These are phyloP conservation scores for Esperia sulphurella DNA, from an alignment of 2,888 invertebrate species.

Conservation along the genomic window DNA sequence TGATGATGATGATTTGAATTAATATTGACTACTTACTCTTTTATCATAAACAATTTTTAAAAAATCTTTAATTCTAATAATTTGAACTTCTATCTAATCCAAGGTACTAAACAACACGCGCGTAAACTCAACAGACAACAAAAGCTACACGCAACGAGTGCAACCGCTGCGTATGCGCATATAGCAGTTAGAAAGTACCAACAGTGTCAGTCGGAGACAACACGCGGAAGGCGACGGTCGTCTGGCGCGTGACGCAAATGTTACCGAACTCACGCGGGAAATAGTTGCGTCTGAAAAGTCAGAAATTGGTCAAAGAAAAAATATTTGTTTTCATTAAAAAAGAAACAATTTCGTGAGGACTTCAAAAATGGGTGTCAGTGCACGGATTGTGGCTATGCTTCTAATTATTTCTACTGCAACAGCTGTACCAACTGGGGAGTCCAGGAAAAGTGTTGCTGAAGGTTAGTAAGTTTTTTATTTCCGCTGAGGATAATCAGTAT, in stretches of 20 bases:
- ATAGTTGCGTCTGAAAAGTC: conserved; percentile 61
- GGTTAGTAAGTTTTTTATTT: conserved; percentile 41
- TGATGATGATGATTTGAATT: no score
- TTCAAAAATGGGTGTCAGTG: conserved; percentile 68
- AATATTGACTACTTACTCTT: no score
- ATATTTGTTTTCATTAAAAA: conserved; percentile 18
- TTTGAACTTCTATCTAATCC: no score
- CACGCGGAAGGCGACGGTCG: conserved; percentile 49
- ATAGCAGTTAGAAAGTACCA: conserved; percentile 71
- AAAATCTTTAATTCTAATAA: no score
- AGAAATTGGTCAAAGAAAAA: conserved; percentile 32
- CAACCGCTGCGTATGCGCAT: conserved; percentile 55
- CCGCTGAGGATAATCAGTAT: no score
- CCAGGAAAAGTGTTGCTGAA: conserved; percentile 43
- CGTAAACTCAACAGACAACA: conserved; percentile 18
- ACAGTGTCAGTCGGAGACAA: conserved; percentile 57
- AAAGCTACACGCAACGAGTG: conserved; percentile 31
- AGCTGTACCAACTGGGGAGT: conserved; percentile 57
- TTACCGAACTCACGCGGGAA: conserved; percentile 68
- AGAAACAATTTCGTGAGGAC: conserved; percentile 32
- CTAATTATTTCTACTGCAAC: conserved; percentile 55
- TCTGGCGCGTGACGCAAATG: conserved; percentile 55
- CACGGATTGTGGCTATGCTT: conserved; percentile 58
- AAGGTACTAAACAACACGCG: no score
- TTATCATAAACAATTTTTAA: no score